These are phyloP conservation scores for Empis livida DNA, from an alignment of 2,888 invertebrate species.

Conservation along the genomic window DNA sequence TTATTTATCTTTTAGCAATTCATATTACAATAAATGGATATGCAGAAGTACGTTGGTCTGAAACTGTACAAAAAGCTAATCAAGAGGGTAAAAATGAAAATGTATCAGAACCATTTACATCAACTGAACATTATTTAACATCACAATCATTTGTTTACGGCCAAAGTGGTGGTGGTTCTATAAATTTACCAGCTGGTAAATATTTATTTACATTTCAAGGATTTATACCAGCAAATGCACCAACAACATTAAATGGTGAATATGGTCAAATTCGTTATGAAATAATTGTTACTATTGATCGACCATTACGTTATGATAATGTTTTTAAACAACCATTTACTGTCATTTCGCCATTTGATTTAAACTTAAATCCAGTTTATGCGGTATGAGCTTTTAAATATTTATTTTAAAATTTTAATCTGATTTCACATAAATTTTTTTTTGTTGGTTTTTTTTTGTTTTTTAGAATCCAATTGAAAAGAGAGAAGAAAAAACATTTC, in stretches of 20 bases:
- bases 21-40: slow-evolving; percentile 30
- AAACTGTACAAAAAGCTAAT: slow-evolving; percentile 24
- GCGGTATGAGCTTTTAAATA: slow-evolving; percentile 41
- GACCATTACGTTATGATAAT: slow-evolving; percentile 77
- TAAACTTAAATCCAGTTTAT: slow-evolving; percentile 56
- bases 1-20: slow-evolving; percentile 20
- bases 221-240: slow-evolving; percentile 43
- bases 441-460: background rate
- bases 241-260: slow-evolving; percentile 65
- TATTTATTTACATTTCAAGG: slow-evolving; percentile 66
- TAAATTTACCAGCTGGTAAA: slow-evolving; percentile 54
- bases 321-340: slow-evolving; percentile 68
- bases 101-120: slow-evolving; percentile 25
- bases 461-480: slow-evolving; percentile 48
- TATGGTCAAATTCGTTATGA: slow-evolving; percentile 65
- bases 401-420: background rate
- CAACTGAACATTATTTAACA: slow-evolving; percentile 26
- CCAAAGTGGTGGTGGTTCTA: slow-evolving; percentile 43
- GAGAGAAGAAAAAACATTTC: slow-evolving; percentile 59
- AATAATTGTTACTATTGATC: slow-evolving; percentile 61
- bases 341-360: slow-evolving; percentile 62
- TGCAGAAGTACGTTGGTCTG: slow-evolving; percentile 33
- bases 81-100: slow-evolving; percentile 26
- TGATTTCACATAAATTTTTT: background rate
- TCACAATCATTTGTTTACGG: slow-evolving; percentile 30